These are phyloP conservation scores for Fratercula arctica DNA, from an alignment of 2,797 vertebrate genomes.

Conservation along the genomic window DNA sequence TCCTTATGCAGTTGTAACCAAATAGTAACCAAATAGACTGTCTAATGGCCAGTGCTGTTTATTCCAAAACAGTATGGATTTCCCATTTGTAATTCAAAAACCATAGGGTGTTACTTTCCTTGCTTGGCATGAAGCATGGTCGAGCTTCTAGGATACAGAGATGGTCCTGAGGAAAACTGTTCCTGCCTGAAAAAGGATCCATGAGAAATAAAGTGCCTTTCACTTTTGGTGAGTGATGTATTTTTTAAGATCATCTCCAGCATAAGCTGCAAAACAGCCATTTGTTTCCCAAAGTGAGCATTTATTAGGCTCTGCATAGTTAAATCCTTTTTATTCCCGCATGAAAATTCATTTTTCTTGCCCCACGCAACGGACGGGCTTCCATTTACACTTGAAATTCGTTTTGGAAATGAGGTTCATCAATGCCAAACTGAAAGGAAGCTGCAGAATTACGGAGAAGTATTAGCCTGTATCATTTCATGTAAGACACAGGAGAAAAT, in stretches of 20 bases:
- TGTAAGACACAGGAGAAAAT: not conserved
- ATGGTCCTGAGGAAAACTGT: not conserved
- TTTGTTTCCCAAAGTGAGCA: not conserved
- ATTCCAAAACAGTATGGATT: slow-evolving; percentile 40
- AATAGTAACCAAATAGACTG: slow-evolving; percentile 47
- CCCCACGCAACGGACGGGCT: not conserved
- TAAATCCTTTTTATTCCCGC: not conserved
- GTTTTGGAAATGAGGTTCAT: not conserved
- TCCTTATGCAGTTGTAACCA: slow-evolving; percentile 50
- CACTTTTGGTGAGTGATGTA: not conserved
- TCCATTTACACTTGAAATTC: not conserved
- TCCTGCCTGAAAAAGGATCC: not conserved
- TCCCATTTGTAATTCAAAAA: slow-evolving; percentile 56
- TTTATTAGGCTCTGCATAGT: not conserved
- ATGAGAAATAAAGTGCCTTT: not conserved
- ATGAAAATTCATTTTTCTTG: not conserved
- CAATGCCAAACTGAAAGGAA: not conserved
- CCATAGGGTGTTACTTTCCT: slow-evolving; percentile 1
- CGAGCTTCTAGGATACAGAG: not conserved
- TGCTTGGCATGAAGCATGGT: not conserved
- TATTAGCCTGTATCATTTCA: not conserved
- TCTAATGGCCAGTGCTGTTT: slow-evolving; percentile 22
- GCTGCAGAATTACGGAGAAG: not conserved
- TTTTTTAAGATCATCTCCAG: not conserved
- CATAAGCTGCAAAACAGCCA: not conserved